Percentiles rank a stretch among this genome's conserved stretches.
Evolutionary conservation across 2,888 invertebrate species (phyloP).

Genomic region (Spilarctia lutea): DNA sequence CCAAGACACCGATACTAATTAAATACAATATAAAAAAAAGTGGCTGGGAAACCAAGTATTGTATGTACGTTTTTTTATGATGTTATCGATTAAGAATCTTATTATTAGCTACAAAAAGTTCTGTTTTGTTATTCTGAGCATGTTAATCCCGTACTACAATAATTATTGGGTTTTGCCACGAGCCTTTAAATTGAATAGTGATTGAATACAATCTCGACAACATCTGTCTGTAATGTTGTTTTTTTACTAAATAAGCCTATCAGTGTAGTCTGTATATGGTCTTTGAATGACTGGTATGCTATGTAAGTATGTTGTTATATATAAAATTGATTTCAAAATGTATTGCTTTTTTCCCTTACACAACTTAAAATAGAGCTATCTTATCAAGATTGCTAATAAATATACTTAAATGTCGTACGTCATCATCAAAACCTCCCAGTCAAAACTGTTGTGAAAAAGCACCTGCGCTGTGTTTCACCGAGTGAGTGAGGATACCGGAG

Average conservation of each 20-base stretch:
- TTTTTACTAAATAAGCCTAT: constrained; percentile 1
- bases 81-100: constrained; percentile 21
- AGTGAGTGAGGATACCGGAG: no score
- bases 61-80: constrained; percentile 4
- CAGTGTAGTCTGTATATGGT: not conserved
- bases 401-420: not conserved
- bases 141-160: constrained; percentile 24
- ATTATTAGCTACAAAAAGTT: constrained; percentile 10
- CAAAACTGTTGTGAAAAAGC: no score
- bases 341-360: not conserved
- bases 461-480: no score
- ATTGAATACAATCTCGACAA: constrained; percentile 16
- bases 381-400: not conserved
- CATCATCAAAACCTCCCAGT: no score
- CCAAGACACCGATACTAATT: constrained; percentile 24
- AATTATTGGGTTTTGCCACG: constrained; percentile 26
- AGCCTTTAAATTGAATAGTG: constrained; percentile 20
- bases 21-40: constrained; percentile 23
- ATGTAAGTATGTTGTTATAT: not conserved
- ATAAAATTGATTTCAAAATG: not conserved
- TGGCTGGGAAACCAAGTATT: constrained; percentile 4
- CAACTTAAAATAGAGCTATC: not conserved
- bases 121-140: constrained; percentile 17
- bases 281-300: not conserved
- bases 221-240: constrained; percentile 11